A percentile compares a stretch with the other conserved stretches of the same genome.
phyloP scores from a whole-genome alignment of 92 coral and sea anemone genomes.

The Parazoanthus darwini region DNA sequence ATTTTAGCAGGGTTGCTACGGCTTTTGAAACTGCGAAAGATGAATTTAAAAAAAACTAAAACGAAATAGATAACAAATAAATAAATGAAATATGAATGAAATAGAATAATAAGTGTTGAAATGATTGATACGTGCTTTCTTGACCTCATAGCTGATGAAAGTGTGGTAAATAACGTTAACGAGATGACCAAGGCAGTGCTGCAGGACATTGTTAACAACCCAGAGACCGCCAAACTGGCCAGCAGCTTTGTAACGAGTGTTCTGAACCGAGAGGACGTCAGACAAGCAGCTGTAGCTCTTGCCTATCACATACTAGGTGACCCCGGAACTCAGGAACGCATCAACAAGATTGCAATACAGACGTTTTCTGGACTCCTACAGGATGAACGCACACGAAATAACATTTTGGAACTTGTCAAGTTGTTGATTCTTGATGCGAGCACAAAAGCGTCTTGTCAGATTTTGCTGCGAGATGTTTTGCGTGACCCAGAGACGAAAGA shows the following conservation, averaged over 20 bases:
- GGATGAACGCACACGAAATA: conserved; percentile 56
- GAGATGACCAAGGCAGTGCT: conserved; percentile 91
- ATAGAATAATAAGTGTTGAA: not conserved
- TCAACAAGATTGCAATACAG: conserved; percentile 71
- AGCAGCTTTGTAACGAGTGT: conserved; percentile 86
- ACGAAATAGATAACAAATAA: no score
- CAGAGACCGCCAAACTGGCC: conserved; percentile 80
- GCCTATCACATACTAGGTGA: conserved; percentile 73
- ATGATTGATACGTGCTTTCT: not conserved
- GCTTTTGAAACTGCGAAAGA: no score
- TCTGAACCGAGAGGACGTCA: conserved; percentile 80
- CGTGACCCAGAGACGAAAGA: conserved; percentile 79
- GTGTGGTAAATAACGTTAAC: conserved; percentile 85
- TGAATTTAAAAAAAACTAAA: no score
- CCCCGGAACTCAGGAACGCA: conserved; percentile 72
- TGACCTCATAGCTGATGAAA: conserved; percentile 81
- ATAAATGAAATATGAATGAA: not conserved
- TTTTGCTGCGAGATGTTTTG: conserved; percentile 62
- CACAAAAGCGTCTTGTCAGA: conserved; percentile 73
- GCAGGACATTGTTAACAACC: conserved; percentile 79
- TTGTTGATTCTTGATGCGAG: conserved; percentile 71
- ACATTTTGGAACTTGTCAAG: conserved; percentile 71
- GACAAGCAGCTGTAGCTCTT: conserved; percentile 68
- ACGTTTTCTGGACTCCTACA: conserved; percentile 62
- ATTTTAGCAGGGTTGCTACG: no score